Base-by-base conservation (phyloP, 1,140 invertebrate genomes). In the Platyura marginata region DNA sequence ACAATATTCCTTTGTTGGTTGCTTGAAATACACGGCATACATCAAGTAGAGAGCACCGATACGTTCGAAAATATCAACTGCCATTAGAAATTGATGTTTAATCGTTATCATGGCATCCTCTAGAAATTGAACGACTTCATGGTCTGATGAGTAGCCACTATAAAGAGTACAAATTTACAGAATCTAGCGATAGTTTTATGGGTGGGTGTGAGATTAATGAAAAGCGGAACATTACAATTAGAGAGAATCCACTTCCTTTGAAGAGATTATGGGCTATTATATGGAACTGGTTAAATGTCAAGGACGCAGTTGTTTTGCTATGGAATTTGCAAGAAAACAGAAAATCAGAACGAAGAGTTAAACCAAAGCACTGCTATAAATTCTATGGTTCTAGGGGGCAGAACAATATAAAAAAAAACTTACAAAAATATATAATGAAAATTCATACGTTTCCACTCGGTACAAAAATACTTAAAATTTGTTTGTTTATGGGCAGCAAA, bases 21-120 rank as follows among this genome's bases (percentile, higher is more conserved):
- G 36, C 20, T 38, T 38, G 36, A 38, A 38, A 18, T 38, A 38
- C 36, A 38, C 19, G 10, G 36, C 36, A 21, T 38, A 38, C 36
- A 38, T 38, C 18, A 38, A 38, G 16, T 38, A 38, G 4, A 38
- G 36, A 4, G 36, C 18, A 6, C n/a, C 36, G n/a, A 38, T 18
- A 4, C 20, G 16, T 13, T 38, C 36, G 9, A n/a, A 5, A 38
- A 20, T 3, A 5, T n/a, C 11, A 18, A 10, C 11, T 18, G 16
- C n/a, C 16, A 10, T 20, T n/a, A 18, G 10, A 21, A 38, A 21
- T 11, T 11, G 10, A 38, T 21, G n/a, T 18, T 38, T 38, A 4
- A 38, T 3, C 10, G 19, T 11, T 2, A 18, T 20, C 16, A 38
- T 18, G 3, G 4, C n/a, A 38, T 38, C 18, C 18, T 38, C 36